Base-by-base conservation (phyloP, 2,113 vertebrate species). In the Setophaga petechia region DNA sequence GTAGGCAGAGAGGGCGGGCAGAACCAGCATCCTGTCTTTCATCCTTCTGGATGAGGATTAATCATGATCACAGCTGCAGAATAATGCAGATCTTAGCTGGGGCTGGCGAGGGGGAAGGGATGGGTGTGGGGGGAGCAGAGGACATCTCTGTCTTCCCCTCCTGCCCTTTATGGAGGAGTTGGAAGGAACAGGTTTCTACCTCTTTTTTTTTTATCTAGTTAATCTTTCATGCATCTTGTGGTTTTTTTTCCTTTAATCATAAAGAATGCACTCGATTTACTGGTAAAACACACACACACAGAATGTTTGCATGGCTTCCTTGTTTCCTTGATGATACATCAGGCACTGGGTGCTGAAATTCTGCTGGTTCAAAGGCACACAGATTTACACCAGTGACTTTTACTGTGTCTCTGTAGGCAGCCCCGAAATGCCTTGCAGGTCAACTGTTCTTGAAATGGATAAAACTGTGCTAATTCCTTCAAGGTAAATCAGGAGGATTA, bases 401-500 rank as follows among this genome's bases (percentile, higher is more conserved):
- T 77, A 28, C 74, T 54, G 3, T 59, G 46, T 58, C 37, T 87
- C 73, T 63, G 44, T 30, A 83, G 83, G 82, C 87, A 78, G 92
- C 76, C 79, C 20, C 2, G 11, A 93, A 94, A 94, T 82, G 67
- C 86, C 87, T 81, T 69, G 81, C 84, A 97, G 94, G 87, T 95
- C 78, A 95, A 16, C 72, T 90, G 30, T 21, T 96, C 93, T 62
- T 95, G 77, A 92, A 82, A 89, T 91, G 87, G 58, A 63, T 86
- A 51, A 58, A 93, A 95, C 43, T n/a, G 63, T 80, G 66, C 75
- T 94, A 94, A 95, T 88, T 96, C 90, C 96, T 93, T 57, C 91
- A 96, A 93, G 91, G 95, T 88, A 54, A 41, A 93, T 89, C 89
- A 87, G 91, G 59, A 87, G 76, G 81, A 94, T 95, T 95, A 93